Evolutionary conservation across 1,140 invertebrate genomes (phyloP), one percentile per base, ranked within the genome.

Genomic region (Trichonephila clavata): DNA sequence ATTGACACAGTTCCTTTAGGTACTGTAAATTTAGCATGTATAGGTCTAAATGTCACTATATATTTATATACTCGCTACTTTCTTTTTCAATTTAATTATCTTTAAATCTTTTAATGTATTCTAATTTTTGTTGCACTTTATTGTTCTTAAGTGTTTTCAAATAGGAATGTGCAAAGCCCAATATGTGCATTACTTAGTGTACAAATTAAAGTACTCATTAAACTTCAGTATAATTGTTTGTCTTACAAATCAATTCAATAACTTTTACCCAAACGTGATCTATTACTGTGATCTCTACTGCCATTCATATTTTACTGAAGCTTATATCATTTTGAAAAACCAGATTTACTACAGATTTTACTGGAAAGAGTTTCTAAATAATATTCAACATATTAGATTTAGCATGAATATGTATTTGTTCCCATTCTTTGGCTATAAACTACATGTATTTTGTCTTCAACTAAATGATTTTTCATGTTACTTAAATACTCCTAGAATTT

Each of bases 121-220:
- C 50, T 50, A 10, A 10, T 68, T 10, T 65, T 24, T 27, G 10
- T 27, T 4, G 3, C 65, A 24, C 24, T 68, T 8, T 24, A 68
- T 68, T 68, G 21, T 10, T 68, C 21, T 24, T 68, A 24, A 68
- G 24, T 24, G 24, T 65, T 3, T 65, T 65, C 32, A 39, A 39
- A 65, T 65, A n/a, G n/a, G 24, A 21, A 68, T 68, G 65, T 20
- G n/a, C n/a, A 68, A 68, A 68, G 65, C 65, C 65, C 65, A 68
- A 68, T 68, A 68, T 68, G n/a, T 50, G 50, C 50, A 50, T 50
- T 50, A 50, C 50, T 50, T 68, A 8, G 24, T 68, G 65, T 68
- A 68, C 65, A 68, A n/a, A 68, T 24, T 77, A 24, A 77, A 27
- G 68, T 77, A 32, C 13, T 43, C 43, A 43, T 43, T 43, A 50